Evolutionary conservation across 2,888 invertebrate genomes (phyloP).

Genomic region (Sycophila texana): DNA sequence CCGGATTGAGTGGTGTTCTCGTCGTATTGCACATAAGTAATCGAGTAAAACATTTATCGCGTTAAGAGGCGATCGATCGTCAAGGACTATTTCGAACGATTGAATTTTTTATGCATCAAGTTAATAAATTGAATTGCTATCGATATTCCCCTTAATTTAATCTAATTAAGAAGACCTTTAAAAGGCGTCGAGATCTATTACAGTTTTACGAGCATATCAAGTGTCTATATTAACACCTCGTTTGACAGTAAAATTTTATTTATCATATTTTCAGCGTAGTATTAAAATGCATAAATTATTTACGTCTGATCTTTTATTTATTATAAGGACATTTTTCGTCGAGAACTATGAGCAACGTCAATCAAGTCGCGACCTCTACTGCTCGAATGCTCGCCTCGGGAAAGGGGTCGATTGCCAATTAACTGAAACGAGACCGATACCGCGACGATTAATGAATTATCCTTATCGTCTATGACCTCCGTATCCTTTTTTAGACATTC

Average conservation of each 20-base stretch:
- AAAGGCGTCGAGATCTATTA: neutral
- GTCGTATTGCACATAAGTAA: too few species aligned
- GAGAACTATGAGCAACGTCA: slow-evolving; percentile 1
- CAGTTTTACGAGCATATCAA: neutral
- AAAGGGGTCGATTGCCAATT: slow-evolving; percentile 47
- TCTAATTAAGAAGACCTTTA: neutral
- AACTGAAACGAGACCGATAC: slow-evolving; percentile 28
- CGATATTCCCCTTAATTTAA: neutral
- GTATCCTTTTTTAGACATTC: neutral
- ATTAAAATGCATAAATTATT: too few species aligned
- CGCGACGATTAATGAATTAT: neutral
- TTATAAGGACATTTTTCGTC: too few species aligned
- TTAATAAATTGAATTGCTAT: too few species aligned
- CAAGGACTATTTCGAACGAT: too few species aligned
- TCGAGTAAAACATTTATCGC: too few species aligned
- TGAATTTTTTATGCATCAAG: too few species aligned
- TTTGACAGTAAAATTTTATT: too few species aligned
- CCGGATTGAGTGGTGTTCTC: too few species aligned
- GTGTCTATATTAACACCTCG: neutral
- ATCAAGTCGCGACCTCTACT: slow-evolving; percentile 25
- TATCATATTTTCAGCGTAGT: too few species aligned
- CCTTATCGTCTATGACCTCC: slow-evolving; percentile 10
- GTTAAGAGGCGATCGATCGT: too few species aligned
- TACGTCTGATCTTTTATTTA: too few species aligned
- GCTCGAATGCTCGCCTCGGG: neutral